phyloP scores from a whole-genome alignment of 2,797 vertebrate species.

The Hyperoplus immaculatus region DNA sequence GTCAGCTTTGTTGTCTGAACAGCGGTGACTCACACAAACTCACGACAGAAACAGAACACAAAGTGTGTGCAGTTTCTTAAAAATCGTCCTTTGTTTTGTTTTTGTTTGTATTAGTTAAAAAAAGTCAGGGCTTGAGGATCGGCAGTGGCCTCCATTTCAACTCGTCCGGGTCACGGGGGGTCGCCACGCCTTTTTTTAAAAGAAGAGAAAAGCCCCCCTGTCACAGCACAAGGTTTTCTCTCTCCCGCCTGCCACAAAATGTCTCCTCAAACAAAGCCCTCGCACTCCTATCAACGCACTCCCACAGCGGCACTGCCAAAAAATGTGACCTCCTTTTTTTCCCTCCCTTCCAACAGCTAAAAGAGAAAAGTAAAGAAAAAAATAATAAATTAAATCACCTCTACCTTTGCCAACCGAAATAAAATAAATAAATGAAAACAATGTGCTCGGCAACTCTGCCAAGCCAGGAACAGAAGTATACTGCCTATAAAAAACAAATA shows the following conservation, averaged over 20 bases:
- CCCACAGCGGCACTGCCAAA: conserved; percentile 64
- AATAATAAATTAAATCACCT: conserved; percentile 50
- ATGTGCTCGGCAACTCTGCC: conserved; percentile 62
- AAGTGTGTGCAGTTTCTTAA: conserved; percentile 14
- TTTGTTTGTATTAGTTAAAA: conserved; percentile 27
- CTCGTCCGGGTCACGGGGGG: conserved; percentile 70
- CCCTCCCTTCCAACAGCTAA: conserved; percentile 55
- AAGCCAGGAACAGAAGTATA: conserved; percentile 59
- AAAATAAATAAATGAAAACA: conserved; percentile 74
- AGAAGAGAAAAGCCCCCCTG: conserved; percentile 72
- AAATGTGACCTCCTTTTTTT: conserved; percentile 72
- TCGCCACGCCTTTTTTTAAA: conserved; percentile 75
- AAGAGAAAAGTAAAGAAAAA: conserved; percentile 46
- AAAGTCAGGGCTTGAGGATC: conserved; percentile 47
- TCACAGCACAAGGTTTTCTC: conserved; percentile 68
- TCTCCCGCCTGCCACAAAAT: conserved; percentile 73
- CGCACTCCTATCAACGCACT: conserved; percentile 59
- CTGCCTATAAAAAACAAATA: conserved; percentile 26
- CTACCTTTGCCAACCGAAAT: conserved; percentile 64
- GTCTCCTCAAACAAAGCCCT: conserved; percentile 78
- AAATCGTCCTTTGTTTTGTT: conserved; percentile 7
- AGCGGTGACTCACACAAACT: conserved; percentile 18
- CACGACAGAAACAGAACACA: background rate
- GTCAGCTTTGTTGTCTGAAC: conserved; percentile 61
- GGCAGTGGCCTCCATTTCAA: conserved; percentile 81